phyloP scores from a whole-genome alignment of 2,888 invertebrate species.

The Odontocolon sp. region DNA sequence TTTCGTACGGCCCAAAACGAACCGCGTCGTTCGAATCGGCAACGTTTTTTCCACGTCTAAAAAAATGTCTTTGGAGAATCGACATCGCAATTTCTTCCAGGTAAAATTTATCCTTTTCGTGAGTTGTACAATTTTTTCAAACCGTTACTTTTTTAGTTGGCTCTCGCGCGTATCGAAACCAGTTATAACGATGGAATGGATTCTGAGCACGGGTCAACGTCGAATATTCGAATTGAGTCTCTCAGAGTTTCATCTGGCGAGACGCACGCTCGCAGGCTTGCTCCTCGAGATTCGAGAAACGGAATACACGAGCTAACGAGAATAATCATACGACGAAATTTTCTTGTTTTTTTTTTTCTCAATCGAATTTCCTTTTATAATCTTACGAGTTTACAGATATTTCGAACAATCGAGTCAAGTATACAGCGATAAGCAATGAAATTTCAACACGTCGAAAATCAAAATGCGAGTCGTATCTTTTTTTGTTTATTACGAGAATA shows the following conservation, averaged over 20 bases:
- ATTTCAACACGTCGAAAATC: too few relatives aligned
- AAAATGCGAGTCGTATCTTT: too few relatives aligned
- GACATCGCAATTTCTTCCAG: constrained; percentile 82
- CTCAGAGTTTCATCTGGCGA: constrained; percentile 82
- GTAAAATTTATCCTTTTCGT: constrained; percentile 72
- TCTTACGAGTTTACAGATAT: too few relatives aligned
- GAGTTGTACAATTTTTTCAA: background rate
- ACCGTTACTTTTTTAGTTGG: constrained; percentile 69
- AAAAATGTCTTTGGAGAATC: constrained; percentile 82
- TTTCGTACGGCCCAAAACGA: constrained; percentile 81
- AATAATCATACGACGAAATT: too few relatives aligned
- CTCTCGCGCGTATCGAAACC: constrained; percentile 81
- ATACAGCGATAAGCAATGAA: too few relatives aligned
- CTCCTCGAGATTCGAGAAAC: constrained; percentile 82
- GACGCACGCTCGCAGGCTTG: constrained; percentile 82
- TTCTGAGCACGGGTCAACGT: constrained; percentile 80
- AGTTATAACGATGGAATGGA: constrained; percentile 82
- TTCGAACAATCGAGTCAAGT: too few relatives aligned
- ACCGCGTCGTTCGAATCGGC: constrained; percentile 78
- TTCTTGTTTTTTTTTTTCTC: too few relatives aligned
- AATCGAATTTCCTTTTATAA: too few relatives aligned
- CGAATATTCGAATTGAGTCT: constrained; percentile 82
- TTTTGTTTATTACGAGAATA: too few relatives aligned
- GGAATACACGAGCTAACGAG: constrained; percentile 81
- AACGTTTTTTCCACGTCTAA: constrained; percentile 79